Evolutionary conservation across 2,888 invertebrate species (phyloP).

Genomic region (Fragum whitleyi): DNA sequence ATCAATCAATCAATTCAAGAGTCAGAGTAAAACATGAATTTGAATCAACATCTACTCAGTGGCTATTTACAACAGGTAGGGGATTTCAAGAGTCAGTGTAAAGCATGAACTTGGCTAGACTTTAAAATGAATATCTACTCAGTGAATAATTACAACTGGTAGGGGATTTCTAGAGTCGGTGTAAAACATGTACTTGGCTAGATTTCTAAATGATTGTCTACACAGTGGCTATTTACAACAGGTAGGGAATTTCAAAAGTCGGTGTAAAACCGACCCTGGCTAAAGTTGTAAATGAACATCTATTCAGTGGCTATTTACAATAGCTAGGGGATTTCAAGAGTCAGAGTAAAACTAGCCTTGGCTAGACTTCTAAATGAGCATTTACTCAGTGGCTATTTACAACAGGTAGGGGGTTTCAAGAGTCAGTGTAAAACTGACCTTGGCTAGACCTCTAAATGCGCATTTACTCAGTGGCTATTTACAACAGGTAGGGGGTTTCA

Average conservation of each 20-base stretch:
- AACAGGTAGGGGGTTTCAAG: slow-evolving; percentile 82
- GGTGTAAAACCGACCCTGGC: too few relatives aligned
- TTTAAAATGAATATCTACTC: slow-evolving; percentile 82
- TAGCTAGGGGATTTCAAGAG: slow-evolving; percentile 76
- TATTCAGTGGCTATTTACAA: slow-evolving; percentile 75
- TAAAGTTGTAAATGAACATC: slow-evolving; percentile 83
- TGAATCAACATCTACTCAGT: slow-evolving; percentile 81
- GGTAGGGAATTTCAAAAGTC: too few relatives aligned
- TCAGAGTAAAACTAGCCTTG: too few relatives aligned
- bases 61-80: slow-evolving; percentile 78
- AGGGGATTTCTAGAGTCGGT: too few relatives aligned
- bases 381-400: slow-evolving; percentile 75
- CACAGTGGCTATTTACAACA: too few relatives aligned
- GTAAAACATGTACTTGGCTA: slow-evolving; percentile 86
- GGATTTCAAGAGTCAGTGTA: too few relatives aligned
- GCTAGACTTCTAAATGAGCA: slow-evolving; percentile 85
- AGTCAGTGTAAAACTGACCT: too few relatives aligned
- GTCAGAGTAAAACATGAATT: slow-evolving; percentile 86
- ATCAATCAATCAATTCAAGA: too few relatives aligned
- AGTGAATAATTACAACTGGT: slow-evolving; percentile 78
- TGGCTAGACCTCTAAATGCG: slow-evolving; percentile 85
- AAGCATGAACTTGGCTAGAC: slow-evolving; percentile 86
- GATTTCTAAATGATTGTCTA: slow-evolving; percentile 83
- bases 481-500: slow-evolving; percentile 81
- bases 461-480: slow-evolving; percentile 77